These are phyloP conservation scores for Sebastolobus altivelis DNA, from an alignment of 2,797 vertebrate genomes.

Conservation along the genomic window DNA sequence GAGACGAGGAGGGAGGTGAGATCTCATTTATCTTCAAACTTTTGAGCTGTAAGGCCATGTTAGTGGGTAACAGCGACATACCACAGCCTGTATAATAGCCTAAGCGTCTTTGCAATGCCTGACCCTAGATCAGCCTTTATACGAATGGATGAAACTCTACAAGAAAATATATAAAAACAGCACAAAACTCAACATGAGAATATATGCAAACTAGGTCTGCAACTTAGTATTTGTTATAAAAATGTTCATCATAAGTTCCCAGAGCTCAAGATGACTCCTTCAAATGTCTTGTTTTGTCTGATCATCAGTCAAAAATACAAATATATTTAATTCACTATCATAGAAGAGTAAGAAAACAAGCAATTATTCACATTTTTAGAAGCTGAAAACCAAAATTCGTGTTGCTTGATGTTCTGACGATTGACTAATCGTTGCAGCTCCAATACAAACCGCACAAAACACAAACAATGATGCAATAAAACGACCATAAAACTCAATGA, in stretches of 20 bases:
- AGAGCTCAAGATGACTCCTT: not conserved
- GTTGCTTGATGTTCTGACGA: not conserved
- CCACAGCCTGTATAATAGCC: not conserved
- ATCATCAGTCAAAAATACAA: not conserved
- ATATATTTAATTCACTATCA: not conserved
- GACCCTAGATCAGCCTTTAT: not conserved
- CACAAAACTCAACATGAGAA: not conserved
- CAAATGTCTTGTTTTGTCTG: not conserved
- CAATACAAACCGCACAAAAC: not conserved
- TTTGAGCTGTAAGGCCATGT: not conserved
- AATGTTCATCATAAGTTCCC: not conserved
- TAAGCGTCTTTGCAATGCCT: not conserved
- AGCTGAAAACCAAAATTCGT: not conserved
- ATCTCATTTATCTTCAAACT: not conserved
- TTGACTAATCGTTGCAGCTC: not conserved
- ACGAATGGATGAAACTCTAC: not conserved
- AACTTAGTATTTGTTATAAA: not conserved
- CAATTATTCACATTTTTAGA: not conserved
- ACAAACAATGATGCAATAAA: not conserved
- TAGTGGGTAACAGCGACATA: not conserved
- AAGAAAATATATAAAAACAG: not conserved
- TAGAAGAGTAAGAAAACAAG: not conserved
- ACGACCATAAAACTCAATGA: not conserved
- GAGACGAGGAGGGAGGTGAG: not conserved
- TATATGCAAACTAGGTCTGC: not conserved